phyloP scores from a whole-genome alignment of 2,113 vertebrate genomes.

The Brachyhypopomus gauderio region DNA sequence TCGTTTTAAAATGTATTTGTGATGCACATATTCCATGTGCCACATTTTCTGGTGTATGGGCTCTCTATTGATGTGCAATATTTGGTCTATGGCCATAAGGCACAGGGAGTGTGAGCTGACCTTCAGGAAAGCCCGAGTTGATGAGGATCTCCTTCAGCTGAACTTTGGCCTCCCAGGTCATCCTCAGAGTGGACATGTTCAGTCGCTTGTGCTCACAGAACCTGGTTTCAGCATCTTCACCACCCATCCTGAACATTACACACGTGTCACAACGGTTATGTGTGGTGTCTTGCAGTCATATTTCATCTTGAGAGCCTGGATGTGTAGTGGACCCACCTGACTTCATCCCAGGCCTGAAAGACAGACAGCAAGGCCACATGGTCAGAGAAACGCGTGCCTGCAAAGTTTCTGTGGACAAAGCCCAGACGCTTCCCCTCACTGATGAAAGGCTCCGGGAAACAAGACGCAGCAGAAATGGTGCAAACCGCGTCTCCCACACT shows the following conservation, averaged over 20 bases:
- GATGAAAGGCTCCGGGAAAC: slow-evolving; percentile 94
- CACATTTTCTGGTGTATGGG: no score
- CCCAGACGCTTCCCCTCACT: slow-evolving; percentile 90
- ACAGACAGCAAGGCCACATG: slow-evolving; percentile 91
- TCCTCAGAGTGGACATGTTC: slow-evolving; percentile 92
- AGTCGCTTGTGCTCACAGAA: slow-evolving; percentile 96
- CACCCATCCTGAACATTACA: slow-evolving; percentile 78
- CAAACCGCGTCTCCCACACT: slow-evolving; percentile 94
- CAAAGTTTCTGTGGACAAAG: slow-evolving; percentile 91
- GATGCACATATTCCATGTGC: no score
- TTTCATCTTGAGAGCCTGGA: neutral
- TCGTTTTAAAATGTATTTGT: no score
- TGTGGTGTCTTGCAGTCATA: no score
- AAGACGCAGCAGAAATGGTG: slow-evolving; percentile 91
- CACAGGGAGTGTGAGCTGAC: slow-evolving; percentile 61
- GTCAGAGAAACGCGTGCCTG: slow-evolving; percentile 90
- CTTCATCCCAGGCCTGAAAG: slow-evolving; percentile 96
- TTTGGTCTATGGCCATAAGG: neutral
- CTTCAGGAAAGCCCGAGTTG: slow-evolving; percentile 92
- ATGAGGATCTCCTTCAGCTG: slow-evolving; percentile 94
- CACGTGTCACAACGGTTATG: no score
- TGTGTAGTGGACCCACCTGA: slow-evolving; percentile 74
- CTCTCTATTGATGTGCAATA: no score
- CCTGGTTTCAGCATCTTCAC: slow-evolving; percentile 87
- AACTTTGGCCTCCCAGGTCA: slow-evolving; percentile 99